Evolutionary conservation across 2,113 vertebrate species (phyloP).

Genomic region (Genyomyrus donnyi): DNA sequence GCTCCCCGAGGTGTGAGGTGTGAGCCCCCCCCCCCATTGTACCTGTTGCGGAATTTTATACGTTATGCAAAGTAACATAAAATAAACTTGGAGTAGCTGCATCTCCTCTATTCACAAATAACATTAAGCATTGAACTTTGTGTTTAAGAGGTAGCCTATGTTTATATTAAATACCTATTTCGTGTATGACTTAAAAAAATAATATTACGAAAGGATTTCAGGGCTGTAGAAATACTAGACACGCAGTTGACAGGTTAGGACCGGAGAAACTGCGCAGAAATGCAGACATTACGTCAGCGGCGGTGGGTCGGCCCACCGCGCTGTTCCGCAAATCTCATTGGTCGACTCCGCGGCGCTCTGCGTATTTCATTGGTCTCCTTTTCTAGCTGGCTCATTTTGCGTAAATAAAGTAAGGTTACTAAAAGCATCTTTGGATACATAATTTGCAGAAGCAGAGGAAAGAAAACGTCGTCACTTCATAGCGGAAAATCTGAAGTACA

Average conservation of each 20-base stretch:
- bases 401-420: slow-evolving; percentile 2
- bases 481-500: neutral
- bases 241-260: neutral
- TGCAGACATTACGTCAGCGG: neutral
- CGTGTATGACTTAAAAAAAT: neutral
- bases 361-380: neutral
- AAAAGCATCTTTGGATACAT: neutral
- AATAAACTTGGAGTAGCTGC: neutral
- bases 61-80: neutral
- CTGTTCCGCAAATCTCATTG: neutral
- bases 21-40: neutral
- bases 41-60: neutral
- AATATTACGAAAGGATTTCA: neutral
- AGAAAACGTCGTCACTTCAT: neutral
- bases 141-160: neutral
- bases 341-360: neutral
- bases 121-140: neutral
- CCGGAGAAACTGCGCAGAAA: neutral
- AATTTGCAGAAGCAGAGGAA: neutral
- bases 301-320: neutral
- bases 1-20: too few species aligned
- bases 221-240: neutral
- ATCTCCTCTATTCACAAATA: neutral
- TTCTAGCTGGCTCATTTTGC: neutral
- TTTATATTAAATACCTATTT: neutral